phyloP scores from a whole-genome alignment of 2,888 invertebrate genomes.

The Drosophila subsilvestris region DNA sequence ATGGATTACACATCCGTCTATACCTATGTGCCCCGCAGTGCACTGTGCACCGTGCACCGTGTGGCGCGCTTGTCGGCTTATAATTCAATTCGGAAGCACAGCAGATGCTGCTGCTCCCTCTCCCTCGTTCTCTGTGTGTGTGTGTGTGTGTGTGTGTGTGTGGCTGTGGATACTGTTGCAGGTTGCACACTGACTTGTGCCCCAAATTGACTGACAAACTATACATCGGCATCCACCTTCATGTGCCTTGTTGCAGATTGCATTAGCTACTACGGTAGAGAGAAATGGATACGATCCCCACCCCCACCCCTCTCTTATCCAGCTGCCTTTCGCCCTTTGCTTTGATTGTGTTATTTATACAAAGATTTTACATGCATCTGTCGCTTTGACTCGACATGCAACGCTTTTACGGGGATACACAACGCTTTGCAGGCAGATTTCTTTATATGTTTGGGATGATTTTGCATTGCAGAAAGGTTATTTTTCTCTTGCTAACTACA shows the following conservation, averaged over 20 bases:
- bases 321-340: slow-evolving; percentile 13
- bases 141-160: background rate
- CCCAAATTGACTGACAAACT: slow-evolving; percentile 42
- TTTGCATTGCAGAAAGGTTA: background rate
- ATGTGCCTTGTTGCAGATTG: slow-evolving; percentile 58
- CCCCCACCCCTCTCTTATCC: too few species aligned
- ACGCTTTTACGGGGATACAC: slow-evolving; percentile 10
- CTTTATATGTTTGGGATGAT: background rate
- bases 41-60: too few species aligned
- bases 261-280: slow-evolving; percentile 59
- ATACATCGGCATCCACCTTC: background rate
- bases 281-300: background rate
- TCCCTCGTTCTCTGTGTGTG: slow-evolving; percentile 4
- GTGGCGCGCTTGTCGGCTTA: slow-evolving; percentile 50
- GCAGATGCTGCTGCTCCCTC: slow-evolving; percentile 8
- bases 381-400: slow-evolving; percentile 23
- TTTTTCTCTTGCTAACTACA: too few species aligned
- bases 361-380: slow-evolving; percentile 40
- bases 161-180: background rate
- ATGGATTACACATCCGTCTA: slow-evolving; percentile 59
- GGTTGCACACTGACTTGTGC: slow-evolving; percentile 9
- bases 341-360: slow-evolving; percentile 37
- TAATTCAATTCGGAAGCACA: slow-evolving; percentile 60
- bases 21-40: slow-evolving; percentile 16
- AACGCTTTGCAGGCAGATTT: background rate